Percentiles rank a stretch among this genome's conserved stretches.
phyloP scores from a whole-genome alignment of 2,888 invertebrate species.

The Ditylenchus weischeri region DNA sequence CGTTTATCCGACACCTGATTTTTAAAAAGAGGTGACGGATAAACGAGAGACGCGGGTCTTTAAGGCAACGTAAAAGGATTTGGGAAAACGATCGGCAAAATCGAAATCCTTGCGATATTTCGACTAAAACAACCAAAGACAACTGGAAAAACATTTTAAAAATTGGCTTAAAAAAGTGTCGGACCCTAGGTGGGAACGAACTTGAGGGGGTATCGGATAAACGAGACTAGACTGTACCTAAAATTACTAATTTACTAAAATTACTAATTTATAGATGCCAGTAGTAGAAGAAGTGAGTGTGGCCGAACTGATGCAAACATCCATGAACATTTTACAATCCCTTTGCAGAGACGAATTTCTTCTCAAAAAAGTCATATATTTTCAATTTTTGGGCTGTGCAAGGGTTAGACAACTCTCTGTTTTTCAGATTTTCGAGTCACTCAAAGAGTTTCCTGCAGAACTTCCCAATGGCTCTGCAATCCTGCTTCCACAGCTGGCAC shows the following conservation, averaged over 20 bases:
- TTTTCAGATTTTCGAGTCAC: constrained; percentile 1
- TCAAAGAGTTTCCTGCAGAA: constrained; percentile 3
- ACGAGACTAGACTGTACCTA: too few species aligned
- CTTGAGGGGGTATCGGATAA: too few species aligned
- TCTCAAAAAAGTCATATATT: constrained; percentile 15
- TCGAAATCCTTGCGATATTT: too few species aligned
- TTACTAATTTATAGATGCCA: background rate
- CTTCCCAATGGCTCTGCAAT: background rate
- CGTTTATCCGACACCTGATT: too few species aligned
- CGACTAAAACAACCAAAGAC: too few species aligned
- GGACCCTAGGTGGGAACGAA: too few species aligned
- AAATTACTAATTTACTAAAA: background rate
- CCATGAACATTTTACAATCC: constrained; percentile 9
- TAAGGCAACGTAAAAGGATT: too few species aligned
- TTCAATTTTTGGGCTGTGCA: background rate
- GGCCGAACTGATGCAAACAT: constrained; percentile 20
- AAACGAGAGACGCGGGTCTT: too few species aligned
- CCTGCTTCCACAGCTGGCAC: constrained; percentile 6
- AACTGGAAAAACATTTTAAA: too few species aligned
- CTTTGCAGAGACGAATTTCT: constrained; percentile 16
- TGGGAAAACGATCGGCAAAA: too few species aligned
- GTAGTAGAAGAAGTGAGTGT: constrained; percentile 1
- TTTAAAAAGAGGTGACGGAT: too few species aligned
- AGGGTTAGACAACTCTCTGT: background rate
- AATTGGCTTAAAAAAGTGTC: too few species aligned